Evolutionary conservation across 2,888 invertebrate species (phyloP).

Genomic region (Theretra japonica): DNA sequence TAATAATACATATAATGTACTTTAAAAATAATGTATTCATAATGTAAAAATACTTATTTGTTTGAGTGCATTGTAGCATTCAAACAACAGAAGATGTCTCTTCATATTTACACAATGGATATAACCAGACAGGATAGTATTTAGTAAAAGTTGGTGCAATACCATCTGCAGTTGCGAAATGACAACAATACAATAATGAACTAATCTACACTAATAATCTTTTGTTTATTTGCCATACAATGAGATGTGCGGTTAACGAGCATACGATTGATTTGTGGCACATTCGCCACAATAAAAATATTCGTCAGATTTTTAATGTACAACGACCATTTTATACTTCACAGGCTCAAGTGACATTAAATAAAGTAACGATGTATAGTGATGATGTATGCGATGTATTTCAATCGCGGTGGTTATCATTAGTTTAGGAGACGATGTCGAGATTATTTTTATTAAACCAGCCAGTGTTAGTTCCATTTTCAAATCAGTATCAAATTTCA

Average conservation of each 20-base stretch:
- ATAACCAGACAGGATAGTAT: constrained; percentile 40
- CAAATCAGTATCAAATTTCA: too few species aligned
- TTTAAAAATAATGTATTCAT: too few species aligned
- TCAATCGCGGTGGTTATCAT: too few species aligned
- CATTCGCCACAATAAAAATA: background rate
- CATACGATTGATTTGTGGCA: constrained; percentile 51
- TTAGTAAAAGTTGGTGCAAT: constrained; percentile 52
- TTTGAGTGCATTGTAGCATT: background rate
- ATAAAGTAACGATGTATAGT: too few species aligned
- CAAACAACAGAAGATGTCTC: background rate
- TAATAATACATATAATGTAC: too few species aligned
- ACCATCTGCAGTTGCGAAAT: constrained; percentile 50
- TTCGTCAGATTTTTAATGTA: background rate
- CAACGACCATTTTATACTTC: too few species aligned
- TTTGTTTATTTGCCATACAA: constrained; percentile 71
- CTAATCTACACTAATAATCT: constrained; percentile 41
- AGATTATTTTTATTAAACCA: too few species aligned
- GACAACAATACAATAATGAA: constrained; percentile 44
- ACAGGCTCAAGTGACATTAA: too few species aligned
- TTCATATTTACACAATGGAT: constrained; percentile 13
- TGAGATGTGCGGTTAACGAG: constrained; percentile 54
- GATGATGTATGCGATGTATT: too few species aligned
- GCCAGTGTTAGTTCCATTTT: too few species aligned
- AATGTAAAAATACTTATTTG: background rate
- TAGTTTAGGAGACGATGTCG: too few species aligned